Evolutionary conservation across 1,140 invertebrate species (phyloP).

Genomic region (Drosophila navojoa): DNA sequence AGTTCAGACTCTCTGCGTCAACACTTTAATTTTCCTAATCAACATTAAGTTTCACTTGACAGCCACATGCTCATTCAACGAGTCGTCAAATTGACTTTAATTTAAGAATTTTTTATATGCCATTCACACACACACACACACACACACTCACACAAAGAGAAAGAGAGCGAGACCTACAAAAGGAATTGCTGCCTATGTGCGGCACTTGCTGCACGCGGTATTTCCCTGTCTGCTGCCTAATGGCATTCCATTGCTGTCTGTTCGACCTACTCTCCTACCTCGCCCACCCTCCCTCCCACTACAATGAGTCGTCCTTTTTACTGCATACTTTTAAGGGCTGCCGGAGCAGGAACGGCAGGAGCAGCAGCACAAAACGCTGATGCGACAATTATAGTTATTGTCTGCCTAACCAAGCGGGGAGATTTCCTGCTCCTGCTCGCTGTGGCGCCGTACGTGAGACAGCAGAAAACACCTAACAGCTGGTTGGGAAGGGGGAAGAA

Average conservation of each 20-base stretch:
- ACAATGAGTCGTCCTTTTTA: constrained; percentile 60
- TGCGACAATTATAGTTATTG: constrained; percentile 81
- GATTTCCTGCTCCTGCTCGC: not conserved
- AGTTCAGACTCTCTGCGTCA: no score
- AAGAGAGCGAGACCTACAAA: constrained; percentile 41
- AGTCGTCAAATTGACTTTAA: constrained; percentile 71
- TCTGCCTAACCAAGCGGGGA: constrained; percentile 58
- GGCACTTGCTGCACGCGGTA: constrained; percentile 12
- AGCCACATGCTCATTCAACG: constrained; percentile 31
- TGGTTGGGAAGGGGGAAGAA: not conserved
- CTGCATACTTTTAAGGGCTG: constrained; percentile 28
- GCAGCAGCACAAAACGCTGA: constrained; percentile 65
- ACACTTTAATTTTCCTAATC: constrained; percentile 65
- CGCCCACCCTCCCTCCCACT: not conserved
- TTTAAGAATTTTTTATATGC: constrained; percentile 66
- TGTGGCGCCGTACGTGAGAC: constrained; percentile 57
- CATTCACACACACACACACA: constrained; percentile 23
- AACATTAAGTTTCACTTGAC: constrained; percentile 58
- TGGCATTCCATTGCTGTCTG: constrained; percentile 53
- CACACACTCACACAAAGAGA: not conserved
- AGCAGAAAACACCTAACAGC: constrained; percentile 35
- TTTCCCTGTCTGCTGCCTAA: constrained; percentile 59
- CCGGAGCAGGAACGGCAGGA: constrained; percentile 15
- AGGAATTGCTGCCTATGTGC: constrained; percentile 62
- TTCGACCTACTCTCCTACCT: not conserved